Base-by-base conservation (phyloP, 2,888 invertebrate species). In the Agrochola macilenta region DNA sequence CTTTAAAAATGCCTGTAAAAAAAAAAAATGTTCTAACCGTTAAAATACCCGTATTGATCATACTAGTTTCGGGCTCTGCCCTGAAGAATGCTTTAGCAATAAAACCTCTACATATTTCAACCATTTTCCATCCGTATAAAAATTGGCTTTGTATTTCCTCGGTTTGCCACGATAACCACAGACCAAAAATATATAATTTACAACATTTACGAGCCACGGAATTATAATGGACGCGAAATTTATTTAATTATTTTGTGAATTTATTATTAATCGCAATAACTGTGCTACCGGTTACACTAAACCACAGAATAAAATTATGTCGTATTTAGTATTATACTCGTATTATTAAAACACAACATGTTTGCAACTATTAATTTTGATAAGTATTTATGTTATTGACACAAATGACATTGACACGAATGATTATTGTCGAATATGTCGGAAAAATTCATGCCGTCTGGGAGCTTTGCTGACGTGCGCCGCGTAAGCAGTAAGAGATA, bases 181-280 rank as follows among this genome's bases (percentile, higher is more conserved):
- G 7, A 49, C 71, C 39, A 64, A 79, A 57, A 57, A 39, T 78
- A 30, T 35, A 70, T n/a, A 39, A 63, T 78, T 69, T 39, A 70
- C 5, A 57, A 69, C 2, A 63, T 54, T 77, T 46, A 23, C 35
- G 7, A 9, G 4, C 12, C 17, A 7, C 46, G n/a, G 17, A 39
- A 78, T 54, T 35, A 23, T 26, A 54, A n/a, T 11, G 14, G 0
- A n/a, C 26, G 0, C 17, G 3, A 30, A 69, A 52, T 43, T n/a
- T 39, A 46, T 69, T 61, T 2, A 35, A 69, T 77, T 39, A 78
- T 57, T 63, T 61, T 61, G 26, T 69, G n/a, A n/a, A n/a, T n/a
- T n/a, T n/a, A 70, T 69, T 57, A 46, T 61, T 66, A 52, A 78
- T 78, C n/a, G 5, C 20, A 14, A 9, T n/a, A 52, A 23, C 35